phyloP scores from a whole-genome alignment of 2,888 invertebrate genomes.

The Morpho deidamia region DNA sequence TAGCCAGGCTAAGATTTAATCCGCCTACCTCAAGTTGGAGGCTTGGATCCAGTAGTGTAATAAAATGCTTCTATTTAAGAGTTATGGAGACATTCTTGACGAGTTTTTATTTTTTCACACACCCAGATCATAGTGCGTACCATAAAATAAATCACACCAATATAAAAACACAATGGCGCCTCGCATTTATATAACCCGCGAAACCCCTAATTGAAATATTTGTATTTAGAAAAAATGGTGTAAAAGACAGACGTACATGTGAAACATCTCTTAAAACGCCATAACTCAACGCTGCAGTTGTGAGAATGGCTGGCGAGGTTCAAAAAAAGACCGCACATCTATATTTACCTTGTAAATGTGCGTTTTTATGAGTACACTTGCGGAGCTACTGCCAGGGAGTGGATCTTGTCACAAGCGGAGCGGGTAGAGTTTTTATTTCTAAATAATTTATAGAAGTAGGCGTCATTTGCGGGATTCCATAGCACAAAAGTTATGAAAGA shows the following conservation, averaged over 20 bases:
- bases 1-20: too few relatives aligned
- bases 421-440: constrained; percentile 21
- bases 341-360: constrained; percentile 71
- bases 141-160: constrained; percentile 22
- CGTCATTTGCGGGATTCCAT: too few relatives aligned
- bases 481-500: too few relatives aligned
- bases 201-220: constrained; percentile 37
- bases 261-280: constrained; percentile 42
- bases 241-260: constrained; percentile 29
- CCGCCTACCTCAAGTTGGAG: too few relatives aligned
- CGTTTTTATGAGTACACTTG: constrained; percentile 59
- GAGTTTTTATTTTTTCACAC: too few relatives aligned
- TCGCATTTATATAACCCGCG: constrained; percentile 1
- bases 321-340: constrained; percentile 53
- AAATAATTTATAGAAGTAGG: background rate
- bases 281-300: constrained; percentile 45
- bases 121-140: background rate
- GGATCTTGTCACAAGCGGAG: constrained; percentile 26
- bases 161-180: constrained; percentile 30
- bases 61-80: too few relatives aligned
- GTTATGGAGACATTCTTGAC: too few relatives aligned
- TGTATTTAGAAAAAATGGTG: constrained; percentile 31
- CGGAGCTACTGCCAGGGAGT: constrained; percentile 40
- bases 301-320: constrained; percentile 46
- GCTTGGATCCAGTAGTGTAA: too few relatives aligned